These are phyloP conservation scores for Spheniscus mendiculus DNA, from an alignment of 2,113 vertebrate species.

Conservation along the genomic window DNA sequence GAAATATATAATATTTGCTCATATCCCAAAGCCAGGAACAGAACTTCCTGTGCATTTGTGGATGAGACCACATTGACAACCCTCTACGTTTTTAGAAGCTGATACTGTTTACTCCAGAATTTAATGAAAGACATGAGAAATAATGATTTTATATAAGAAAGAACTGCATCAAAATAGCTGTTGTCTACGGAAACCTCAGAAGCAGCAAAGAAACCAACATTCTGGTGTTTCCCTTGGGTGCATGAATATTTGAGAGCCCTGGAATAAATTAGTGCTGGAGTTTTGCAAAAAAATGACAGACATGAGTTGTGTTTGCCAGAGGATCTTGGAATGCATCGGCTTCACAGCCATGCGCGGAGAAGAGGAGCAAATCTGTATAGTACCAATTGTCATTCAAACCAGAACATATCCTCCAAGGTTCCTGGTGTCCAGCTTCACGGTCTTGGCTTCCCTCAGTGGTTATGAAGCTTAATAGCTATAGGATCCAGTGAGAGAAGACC, in stretches of 20 bases:
- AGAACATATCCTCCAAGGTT: neutral
- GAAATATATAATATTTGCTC: neutral
- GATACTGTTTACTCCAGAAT: neutral
- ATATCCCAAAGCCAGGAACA: neutral
- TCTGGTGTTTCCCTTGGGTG: neutral
- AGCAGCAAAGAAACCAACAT: neutral
- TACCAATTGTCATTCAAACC: neutral
- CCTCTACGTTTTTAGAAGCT: neutral
- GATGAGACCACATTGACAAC: neutral
- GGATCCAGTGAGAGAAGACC: neutral
- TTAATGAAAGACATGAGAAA: neutral
- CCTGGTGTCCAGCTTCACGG: neutral
- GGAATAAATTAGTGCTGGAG: neutral
- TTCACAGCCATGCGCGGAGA: neutral
- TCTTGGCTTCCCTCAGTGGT: neutral
- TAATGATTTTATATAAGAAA: neutral
- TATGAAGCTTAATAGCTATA: neutral
- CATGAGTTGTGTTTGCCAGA: neutral
- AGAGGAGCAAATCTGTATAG: neutral
- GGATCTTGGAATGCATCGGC: neutral
- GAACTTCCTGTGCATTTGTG: neutral
- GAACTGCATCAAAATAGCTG: neutral
- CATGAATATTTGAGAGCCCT: neutral
- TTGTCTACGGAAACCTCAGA: neutral
- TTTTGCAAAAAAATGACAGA: neutral